Conservation (phyloP, 1,140 invertebrate species). For the Brachionus paranguensis region DNA sequence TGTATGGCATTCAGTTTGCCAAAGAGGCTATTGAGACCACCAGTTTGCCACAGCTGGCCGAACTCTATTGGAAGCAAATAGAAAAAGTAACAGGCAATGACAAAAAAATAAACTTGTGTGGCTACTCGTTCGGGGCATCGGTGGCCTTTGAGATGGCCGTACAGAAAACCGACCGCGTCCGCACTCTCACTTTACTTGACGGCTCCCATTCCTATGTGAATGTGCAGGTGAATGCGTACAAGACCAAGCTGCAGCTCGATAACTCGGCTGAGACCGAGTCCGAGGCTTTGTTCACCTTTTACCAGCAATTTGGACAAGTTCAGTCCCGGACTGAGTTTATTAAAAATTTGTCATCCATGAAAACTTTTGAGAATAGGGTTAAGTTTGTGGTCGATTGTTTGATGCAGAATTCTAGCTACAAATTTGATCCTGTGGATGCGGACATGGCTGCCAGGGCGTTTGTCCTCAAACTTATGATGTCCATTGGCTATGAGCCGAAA, state of each 20-base stretch:
- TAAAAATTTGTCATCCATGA: not conserved
- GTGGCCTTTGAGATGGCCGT: conserved; percentile 87
- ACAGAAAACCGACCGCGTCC: conserved; percentile 62
- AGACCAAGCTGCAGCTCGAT: conserved; percentile 37
- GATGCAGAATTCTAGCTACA: not conserved
- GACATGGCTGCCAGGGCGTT: not conserved
- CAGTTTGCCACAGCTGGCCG: conserved; percentile 68
- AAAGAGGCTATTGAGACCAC: conserved; percentile 63
- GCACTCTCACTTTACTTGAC: conserved; percentile 66
- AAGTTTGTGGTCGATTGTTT: not conserved
- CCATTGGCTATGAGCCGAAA: conserved; percentile 40
- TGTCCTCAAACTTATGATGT: conserved; percentile 36
- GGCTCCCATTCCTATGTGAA: conserved; percentile 83
- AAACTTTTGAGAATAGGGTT: conserved; percentile 41
- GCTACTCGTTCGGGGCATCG: conserved; percentile 87
- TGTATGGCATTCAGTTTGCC: conserved; percentile 83
- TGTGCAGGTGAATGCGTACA: conserved; percentile 63
- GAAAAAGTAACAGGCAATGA: conserved; percentile 63
- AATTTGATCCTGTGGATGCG: not conserved
- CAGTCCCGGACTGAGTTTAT: conserved; percentile 65
- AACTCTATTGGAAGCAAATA: conserved; percentile 62
- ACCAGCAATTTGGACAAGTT: conserved; percentile 69
- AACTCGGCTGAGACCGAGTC: conserved; percentile 57
- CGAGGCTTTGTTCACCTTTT: conserved; percentile 72
- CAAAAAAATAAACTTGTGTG: conserved; percentile 71